Base-by-base conservation (phyloP, 23 tunicate genomes). In the Corella eumyota region DNA sequence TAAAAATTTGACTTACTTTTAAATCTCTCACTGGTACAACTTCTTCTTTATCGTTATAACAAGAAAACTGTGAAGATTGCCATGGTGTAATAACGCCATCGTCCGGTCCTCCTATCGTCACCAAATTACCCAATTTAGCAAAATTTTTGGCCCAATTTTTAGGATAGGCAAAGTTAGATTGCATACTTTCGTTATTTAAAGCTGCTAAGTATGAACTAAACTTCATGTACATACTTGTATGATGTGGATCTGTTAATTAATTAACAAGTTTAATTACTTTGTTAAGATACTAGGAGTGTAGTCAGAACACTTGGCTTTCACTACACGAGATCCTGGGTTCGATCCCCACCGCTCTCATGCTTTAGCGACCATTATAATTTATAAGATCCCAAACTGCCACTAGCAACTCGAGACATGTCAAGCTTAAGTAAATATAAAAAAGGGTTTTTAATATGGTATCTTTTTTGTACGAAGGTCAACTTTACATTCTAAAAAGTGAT, bases 71-170 rank as follows among this genome's bases (percentile, higher is more conserved):
- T 2, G 97, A 69, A 45, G 91, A 80, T 30, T 90, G 91, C 97
- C 97, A 90, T 11, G 97, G 97, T 31, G 81, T 65, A 25, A 90
- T 90, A 2, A 90, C 97, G 22, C 90, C 97, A 50, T 90, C 97
- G 32, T 90, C 80, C 19, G 97, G 97, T 30, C 97, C 97, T 0
- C 97, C 97, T 21, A 90, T 75, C 68, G 75, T 34, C 13, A 90
- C 81, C 32, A 85, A 29, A 35, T 77, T 77, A 15, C 71, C 50
- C 53, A 90, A 51, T 13, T 71, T 30, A 21, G 30, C 36, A 54
- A 90, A 79, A 76, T 90, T 90, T n/a, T 32, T 45, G 34, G 45
- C 62, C 97, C 97, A 90, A 1, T 59, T 25, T 1, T 30, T 25
- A 2, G 37, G 67, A 45, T 25, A 79, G 13, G 0, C 32, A 29